phyloP scores from a whole-genome alignment of 2,113 vertebrate genomes.

The Pimephales promelas region DNA sequence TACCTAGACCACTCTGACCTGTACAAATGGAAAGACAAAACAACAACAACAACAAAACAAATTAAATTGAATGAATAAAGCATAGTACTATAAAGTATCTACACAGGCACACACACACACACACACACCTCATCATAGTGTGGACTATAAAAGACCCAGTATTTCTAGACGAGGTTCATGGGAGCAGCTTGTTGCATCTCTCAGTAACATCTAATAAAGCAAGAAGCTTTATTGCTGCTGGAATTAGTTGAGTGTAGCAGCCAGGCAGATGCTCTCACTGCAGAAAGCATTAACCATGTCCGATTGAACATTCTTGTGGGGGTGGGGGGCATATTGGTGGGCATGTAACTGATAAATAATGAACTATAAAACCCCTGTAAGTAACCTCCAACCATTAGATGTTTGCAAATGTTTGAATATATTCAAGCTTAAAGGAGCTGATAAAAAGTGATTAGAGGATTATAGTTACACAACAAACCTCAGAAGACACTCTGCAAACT shows the following conservation, averaged over 20 bases:
- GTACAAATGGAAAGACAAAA: neutral
- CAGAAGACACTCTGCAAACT: neutral
- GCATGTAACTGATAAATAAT: neutral
- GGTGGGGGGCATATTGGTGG: too few species aligned
- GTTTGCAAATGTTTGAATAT: neutral
- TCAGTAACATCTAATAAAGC: constrained; percentile 28
- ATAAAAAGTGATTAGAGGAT: neutral
- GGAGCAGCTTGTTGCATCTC: constrained; percentile 36
- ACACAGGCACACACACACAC: too few species aligned
- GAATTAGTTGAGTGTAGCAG: constrained; percentile 4
- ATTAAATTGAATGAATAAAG: neutral
- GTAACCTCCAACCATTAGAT: neutral
- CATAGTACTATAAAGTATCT: neutral
- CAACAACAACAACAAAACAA: neutral
- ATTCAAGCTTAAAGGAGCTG: neutral
- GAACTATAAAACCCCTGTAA: neutral
- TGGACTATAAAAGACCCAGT: constrained; percentile 43
- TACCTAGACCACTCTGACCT: constrained; percentile 98
- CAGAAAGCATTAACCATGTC: constrained; percentile 11
- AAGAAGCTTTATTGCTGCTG: constrained; percentile 42
- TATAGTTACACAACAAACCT: neutral
- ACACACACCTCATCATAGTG: neutral
- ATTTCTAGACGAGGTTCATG: neutral
- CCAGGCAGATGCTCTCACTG: constrained; percentile 4
- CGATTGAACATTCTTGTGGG: neutral